These are phyloP conservation scores for Brienomyrus longianalis DNA, from an alignment of 2,113 vertebrate species.

Conservation along the genomic window DNA sequence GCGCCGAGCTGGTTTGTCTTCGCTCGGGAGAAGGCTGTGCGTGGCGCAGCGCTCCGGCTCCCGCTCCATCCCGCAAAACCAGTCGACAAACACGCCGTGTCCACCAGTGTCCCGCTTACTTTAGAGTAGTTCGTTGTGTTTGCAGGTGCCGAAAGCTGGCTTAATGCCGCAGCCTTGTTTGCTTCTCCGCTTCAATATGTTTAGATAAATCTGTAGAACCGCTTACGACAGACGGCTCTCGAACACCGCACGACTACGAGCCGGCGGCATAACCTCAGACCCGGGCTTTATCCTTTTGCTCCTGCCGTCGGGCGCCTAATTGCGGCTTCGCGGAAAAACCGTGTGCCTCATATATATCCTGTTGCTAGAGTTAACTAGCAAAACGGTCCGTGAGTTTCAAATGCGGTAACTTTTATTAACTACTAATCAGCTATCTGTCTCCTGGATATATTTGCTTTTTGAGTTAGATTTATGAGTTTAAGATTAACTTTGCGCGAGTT, in stretches of 20 bases:
- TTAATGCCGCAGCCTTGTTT: neutral
- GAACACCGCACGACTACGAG: neutral
- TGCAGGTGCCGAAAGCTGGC: neutral
- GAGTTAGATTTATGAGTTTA: neutral
- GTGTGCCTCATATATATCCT: neutral
- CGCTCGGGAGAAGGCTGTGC: slow-evolving; percentile 43
- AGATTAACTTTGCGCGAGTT: neutral
- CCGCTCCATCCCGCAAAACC: slow-evolving; percentile 20
- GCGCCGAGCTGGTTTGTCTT: slow-evolving; percentile 18
- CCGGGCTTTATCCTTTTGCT: neutral
- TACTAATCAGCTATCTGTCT: neutral
- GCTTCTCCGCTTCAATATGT: neutral
- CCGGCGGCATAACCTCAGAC: neutral
- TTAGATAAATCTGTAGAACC: neutral
- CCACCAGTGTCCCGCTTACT: neutral
- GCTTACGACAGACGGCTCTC: neutral
- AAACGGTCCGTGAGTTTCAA: neutral
- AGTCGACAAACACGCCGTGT: neutral
- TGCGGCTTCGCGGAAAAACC: neutral
- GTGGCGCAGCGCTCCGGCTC: slow-evolving; percentile 52
- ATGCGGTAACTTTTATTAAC: neutral
- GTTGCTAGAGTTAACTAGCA: neutral
- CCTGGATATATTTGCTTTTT: neutral
- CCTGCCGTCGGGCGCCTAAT: neutral
- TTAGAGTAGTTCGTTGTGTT: neutral